phyloP scores from a whole-genome alignment of 2,888 invertebrate genomes.

The Tinea semifulvella region DNA sequence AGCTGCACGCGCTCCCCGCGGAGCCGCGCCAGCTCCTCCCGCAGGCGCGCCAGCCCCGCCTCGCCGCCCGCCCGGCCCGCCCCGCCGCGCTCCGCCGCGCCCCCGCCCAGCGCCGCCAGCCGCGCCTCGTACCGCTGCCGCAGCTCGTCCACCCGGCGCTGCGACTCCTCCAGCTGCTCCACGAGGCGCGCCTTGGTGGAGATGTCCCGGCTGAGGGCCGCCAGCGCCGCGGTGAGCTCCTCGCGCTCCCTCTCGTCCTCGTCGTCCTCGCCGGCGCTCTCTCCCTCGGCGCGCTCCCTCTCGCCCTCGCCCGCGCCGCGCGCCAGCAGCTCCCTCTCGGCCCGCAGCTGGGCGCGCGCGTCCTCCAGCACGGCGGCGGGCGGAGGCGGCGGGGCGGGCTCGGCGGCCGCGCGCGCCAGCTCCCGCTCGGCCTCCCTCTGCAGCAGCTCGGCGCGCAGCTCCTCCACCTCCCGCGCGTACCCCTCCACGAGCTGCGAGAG shows the following conservation, averaged over 20 bases:
- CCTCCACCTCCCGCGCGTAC: slow-evolving; percentile 92
- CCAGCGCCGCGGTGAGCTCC: slow-evolving; percentile 81
- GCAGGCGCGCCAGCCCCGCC: slow-evolving; percentile 74
- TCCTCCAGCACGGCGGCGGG: slow-evolving; percentile 19
- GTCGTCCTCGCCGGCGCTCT: slow-evolving; percentile 66
- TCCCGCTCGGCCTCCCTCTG: slow-evolving; percentile 72
- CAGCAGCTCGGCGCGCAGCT: slow-evolving; percentile 84
- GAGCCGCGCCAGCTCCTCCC: slow-evolving; percentile 81
- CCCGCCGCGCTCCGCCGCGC: slow-evolving; percentile 81
- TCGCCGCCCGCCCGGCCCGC: slow-evolving; percentile 50
- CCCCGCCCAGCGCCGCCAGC: slow-evolving; percentile 80
- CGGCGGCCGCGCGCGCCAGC: slow-evolving; percentile 47
- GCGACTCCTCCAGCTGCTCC: slow-evolving; percentile 90
- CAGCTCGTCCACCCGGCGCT: slow-evolving; percentile 85
- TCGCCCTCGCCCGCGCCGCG: slow-evolving; percentile 51
- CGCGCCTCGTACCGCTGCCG: slow-evolving; percentile 93
- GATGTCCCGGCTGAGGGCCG: slow-evolving; percentile 91
- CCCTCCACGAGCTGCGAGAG: slow-evolving; percentile 70
- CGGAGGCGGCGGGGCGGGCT: slow-evolving; percentile 29
- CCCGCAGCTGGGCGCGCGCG: slow-evolving; percentile 45
- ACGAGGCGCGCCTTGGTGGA: slow-evolving; percentile 94
- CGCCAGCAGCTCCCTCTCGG: slow-evolving; percentile 60
- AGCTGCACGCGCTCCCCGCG: slow-evolving; percentile 83
- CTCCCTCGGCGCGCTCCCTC: slow-evolving; percentile 64
- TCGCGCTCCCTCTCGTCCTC: slow-evolving; percentile 59